Evolutionary conservation across 2,797 vertebrate genomes (phyloP), one percentile per base, ranked within the genome.

Genomic region (Molossus molossus): DNA sequence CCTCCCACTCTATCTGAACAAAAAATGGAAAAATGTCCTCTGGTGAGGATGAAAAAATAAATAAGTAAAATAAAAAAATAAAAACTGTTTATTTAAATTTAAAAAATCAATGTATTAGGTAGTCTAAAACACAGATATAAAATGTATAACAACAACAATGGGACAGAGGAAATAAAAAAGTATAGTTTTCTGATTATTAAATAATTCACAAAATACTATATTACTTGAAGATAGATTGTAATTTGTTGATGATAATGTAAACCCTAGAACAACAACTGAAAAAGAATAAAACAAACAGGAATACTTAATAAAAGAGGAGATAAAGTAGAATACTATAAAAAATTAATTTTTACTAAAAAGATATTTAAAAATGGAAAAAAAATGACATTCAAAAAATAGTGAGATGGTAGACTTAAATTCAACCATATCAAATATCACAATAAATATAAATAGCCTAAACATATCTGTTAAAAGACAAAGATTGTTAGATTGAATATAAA

Each of bases 211-310:
- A 92, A 57, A 37, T 57, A 72, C 15, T 57, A 9, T 93, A 91
- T 67, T 89, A 60, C 83, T 89, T 94, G 64, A 93, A 88, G 21
- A 27, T 77, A 91, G 21, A 50, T 88, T 89, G 11, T 67, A 58
- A 58, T 90, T 94, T 72, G 8, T 50, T 73, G 50, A 88, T 72
- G 17, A 58, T 86, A 80, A 18, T 91, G 1, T 91, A 40, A 91
- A 94, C 11, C 27, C 37, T 82, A 94, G 21, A 86, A 48, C 25
- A 93, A 77, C n/a, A 75, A 62, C 14, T 55, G 8, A 57, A 95
- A 90, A 96, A 94, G 81, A 57, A 77, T 53, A 70, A 93, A 84
- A 84, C 2, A 29, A 85, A 65, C 29, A 70, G 15, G 7, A 69
- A 11, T 58, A 62, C 3, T 9, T 95, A 88, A 82, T 87, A 73